phyloP scores from a whole-genome alignment of 1,140 invertebrate genomes.

The Brachionus sp. region DNA sequence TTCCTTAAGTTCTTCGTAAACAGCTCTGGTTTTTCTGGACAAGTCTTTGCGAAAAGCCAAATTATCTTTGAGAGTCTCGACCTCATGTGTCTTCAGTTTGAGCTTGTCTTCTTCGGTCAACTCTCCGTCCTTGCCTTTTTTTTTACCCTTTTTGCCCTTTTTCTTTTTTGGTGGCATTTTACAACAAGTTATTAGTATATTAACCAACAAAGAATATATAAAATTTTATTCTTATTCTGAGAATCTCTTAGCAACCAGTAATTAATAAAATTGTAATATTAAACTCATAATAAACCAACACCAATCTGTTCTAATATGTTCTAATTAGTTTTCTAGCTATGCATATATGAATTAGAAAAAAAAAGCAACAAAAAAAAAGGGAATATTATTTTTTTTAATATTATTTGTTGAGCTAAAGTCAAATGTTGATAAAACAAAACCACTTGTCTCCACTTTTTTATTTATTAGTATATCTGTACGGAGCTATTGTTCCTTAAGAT shows the following conservation, averaged over 20 bases:
- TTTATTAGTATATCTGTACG: no score
- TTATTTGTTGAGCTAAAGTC: no score
- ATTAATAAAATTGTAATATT: background rate
- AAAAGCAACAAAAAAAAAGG: no score
- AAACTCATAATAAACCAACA: no score
- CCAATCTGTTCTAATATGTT: no score
- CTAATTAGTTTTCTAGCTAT: no score
- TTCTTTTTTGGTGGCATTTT: slow-evolving; percentile 43
- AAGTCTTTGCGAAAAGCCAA: slow-evolving; percentile 25
- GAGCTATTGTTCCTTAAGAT: no score
- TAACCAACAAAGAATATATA: background rate
- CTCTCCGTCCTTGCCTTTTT: slow-evolving; percentile 39
- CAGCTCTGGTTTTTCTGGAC: slow-evolving; percentile 16
- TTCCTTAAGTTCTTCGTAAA: slow-evolving; percentile 36
- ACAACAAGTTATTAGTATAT: background rate
- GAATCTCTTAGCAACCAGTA: background rate
- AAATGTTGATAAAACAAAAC: no score
- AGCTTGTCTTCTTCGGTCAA: slow-evolving; percentile 42
- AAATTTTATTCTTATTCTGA: background rate
- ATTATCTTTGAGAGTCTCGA: slow-evolving; percentile 31
- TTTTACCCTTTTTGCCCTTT: slow-evolving; percentile 29
- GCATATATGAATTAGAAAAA: no score
- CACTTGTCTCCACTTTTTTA: no score
- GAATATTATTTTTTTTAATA: no score
- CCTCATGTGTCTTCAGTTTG: slow-evolving; percentile 35